Evolutionary conservation across 2,113 vertebrate genomes (phyloP).

Genomic region (Rallus limicola): DNA sequence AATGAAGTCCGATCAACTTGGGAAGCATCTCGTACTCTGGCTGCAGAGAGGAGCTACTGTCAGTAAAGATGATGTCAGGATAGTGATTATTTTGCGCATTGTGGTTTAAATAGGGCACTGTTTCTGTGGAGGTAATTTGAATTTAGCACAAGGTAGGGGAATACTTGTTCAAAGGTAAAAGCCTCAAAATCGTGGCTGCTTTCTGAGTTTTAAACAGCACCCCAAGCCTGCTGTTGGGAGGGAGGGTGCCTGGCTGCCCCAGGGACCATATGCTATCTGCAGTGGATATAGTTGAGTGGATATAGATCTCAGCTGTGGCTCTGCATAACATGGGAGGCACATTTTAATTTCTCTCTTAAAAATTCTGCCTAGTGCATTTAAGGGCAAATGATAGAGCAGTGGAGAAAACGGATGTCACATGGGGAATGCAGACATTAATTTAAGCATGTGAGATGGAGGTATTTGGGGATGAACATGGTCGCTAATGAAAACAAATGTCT

Average conservation of each 20-base stretch:
- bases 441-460: background rate
- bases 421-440: background rate
- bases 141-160: slow-evolving; percentile 17
- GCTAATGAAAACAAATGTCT: background rate
- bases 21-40: background rate
- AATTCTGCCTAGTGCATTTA: background rate
- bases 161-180: background rate
- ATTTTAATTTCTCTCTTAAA: background rate
- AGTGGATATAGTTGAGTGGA: rapidly evolving
- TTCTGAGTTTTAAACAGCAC: background rate
- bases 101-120: slow-evolving; percentile 39
- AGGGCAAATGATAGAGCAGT: background rate
- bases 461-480: background rate
- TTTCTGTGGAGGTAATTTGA: slow-evolving; percentile 35
- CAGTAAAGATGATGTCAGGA: slow-evolving; percentile 34
- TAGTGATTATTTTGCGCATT: slow-evolving; percentile 44
- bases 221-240: background rate
- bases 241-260: background rate
- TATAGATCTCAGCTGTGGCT: background rate
- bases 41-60: background rate
- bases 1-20: background rate
- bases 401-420: background rate
- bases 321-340: rapidly evolving
- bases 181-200: background rate
- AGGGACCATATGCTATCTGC: background rate